Conservation (phyloP, 2,888 invertebrate genomes). For the Clistopyga incitator region DNA sequence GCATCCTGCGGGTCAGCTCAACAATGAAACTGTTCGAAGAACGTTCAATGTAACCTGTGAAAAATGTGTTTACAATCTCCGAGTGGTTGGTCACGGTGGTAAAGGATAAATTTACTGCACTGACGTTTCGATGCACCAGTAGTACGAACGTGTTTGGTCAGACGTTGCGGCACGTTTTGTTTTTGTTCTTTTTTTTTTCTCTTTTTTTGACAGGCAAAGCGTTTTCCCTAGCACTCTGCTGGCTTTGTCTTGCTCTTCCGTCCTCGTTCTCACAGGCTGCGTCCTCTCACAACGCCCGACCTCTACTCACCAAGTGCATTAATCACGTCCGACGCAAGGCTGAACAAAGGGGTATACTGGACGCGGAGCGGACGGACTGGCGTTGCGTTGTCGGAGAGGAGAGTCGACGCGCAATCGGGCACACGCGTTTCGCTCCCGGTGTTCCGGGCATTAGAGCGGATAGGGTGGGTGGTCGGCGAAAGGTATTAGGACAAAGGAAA, state of each 20-base stretch:
- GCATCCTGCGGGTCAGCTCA: neutral
- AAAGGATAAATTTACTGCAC: neutral
- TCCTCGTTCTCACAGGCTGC: conserved; percentile 10
- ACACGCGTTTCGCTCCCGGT: conserved; percentile 52
- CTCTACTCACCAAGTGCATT: conserved; percentile 61
- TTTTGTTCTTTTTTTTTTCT: too few relatives aligned
- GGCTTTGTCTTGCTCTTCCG: conserved; percentile 32
- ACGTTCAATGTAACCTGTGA: neutral
- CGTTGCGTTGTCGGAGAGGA: conserved; percentile 41
- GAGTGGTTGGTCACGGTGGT: neutral
- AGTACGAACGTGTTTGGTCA: conserved; percentile 40
- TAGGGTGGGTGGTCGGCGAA: conserved; percentile 39
- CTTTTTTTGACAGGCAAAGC: conserved; percentile 43
- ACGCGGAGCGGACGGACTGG: conserved; percentile 36
- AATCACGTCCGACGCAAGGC: conserved; percentile 63
- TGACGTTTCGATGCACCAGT: conserved; percentile 4
- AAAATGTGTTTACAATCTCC: conserved; percentile 18
- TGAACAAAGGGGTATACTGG: conserved; percentile 61
- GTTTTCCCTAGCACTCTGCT: conserved; percentile 31
- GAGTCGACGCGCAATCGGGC: conserved; percentile 45
- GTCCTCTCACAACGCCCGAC: conserved; percentile 9
- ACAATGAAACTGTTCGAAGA: neutral
- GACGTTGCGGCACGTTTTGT: conserved; percentile 33
- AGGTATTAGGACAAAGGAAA: conserved; percentile 64
- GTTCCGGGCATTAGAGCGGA: conserved; percentile 43